Conservation (phyloP, 2,888 invertebrate genomes). For the Agrotis exclamationis region DNA sequence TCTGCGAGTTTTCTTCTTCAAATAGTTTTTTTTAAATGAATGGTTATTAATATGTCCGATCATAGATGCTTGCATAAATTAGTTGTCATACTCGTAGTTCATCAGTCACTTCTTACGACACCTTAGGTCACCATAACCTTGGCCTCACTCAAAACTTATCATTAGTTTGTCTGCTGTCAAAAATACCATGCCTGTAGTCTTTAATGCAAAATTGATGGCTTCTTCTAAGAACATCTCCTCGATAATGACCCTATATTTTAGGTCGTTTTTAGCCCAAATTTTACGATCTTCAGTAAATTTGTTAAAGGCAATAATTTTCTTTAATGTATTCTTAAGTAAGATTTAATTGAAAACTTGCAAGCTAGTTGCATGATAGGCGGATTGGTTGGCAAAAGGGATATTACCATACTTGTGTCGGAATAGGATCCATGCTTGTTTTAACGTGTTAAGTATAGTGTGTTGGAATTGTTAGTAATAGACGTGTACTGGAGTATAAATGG, state of each 20-base stretch:
- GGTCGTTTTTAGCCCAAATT: conserved; percentile 22
- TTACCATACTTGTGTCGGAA: conserved; percentile 34
- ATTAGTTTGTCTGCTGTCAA: conserved; percentile 29
- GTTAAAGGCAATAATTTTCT: conserved; percentile 29
- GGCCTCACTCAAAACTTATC: conserved; percentile 16
- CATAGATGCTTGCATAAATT: background rate
- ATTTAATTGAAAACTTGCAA: conserved; percentile 46
- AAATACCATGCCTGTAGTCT: background rate
- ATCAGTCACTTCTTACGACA: background rate
- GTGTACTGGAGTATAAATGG: background rate
- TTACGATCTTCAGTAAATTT: conserved; percentile 42
- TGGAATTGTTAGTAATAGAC: background rate
- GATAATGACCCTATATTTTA: conserved; percentile 28
- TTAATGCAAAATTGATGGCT: conserved; percentile 57
- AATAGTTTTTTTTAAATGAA: too few species aligned
- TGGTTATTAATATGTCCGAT: too few species aligned
- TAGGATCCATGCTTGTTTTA: conserved; percentile 23
- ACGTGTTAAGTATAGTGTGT: conserved; percentile 4
- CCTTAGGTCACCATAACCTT: conserved; percentile 24
- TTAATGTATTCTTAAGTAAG: conserved; percentile 61
- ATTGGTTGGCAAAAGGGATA: conserved; percentile 29
- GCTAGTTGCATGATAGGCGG: conserved; percentile 22
- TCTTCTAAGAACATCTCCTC: conserved; percentile 45
- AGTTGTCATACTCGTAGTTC: background rate
- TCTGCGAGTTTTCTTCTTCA: background rate